Conservation (phyloP, 2,797 vertebrate genomes). For the Semaprochilodus insignis region DNA sequence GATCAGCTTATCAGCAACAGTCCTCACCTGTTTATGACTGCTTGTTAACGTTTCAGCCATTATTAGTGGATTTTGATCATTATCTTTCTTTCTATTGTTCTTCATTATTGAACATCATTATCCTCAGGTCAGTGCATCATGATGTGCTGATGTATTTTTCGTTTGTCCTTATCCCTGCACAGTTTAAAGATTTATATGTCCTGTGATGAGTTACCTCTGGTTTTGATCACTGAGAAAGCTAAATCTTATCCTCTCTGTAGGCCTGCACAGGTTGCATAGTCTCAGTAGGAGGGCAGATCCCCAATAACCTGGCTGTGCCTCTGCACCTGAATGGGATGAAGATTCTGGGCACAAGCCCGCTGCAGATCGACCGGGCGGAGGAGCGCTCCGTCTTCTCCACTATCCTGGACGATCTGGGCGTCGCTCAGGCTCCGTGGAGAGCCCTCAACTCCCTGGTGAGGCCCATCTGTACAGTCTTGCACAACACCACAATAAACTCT, state of each 20-base stretch:
- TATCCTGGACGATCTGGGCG: constrained; percentile 86
- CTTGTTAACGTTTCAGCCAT: too few species aligned
- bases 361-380: constrained; percentile 90
- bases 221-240: background rate
- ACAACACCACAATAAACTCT: background rate
- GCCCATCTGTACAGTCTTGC: background rate
- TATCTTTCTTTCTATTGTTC: too few species aligned
- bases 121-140: too few species aligned
- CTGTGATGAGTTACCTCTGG: background rate
- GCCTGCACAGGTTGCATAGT: constrained; percentile 90
- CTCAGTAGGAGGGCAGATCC: constrained; percentile 95
- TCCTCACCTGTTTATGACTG: too few species aligned
- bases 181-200: too few species aligned
- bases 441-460: constrained; percentile 89
- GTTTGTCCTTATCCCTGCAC: too few species aligned
- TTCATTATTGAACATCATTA: too few species aligned
- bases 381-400: constrained; percentile 91
- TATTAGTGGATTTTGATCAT: too few species aligned
- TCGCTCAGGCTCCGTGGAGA: constrained; percentile 93
- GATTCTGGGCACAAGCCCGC: constrained; percentile 90
- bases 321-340: constrained; percentile 86
- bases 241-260: constrained; percentile 67
- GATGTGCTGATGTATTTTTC: too few species aligned
- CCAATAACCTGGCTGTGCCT: constrained; percentile 92
- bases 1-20: too few species aligned